phyloP scores from a whole-genome alignment of 1,140 invertebrate species.

The Chrysomallon squamiferum region DNA sequence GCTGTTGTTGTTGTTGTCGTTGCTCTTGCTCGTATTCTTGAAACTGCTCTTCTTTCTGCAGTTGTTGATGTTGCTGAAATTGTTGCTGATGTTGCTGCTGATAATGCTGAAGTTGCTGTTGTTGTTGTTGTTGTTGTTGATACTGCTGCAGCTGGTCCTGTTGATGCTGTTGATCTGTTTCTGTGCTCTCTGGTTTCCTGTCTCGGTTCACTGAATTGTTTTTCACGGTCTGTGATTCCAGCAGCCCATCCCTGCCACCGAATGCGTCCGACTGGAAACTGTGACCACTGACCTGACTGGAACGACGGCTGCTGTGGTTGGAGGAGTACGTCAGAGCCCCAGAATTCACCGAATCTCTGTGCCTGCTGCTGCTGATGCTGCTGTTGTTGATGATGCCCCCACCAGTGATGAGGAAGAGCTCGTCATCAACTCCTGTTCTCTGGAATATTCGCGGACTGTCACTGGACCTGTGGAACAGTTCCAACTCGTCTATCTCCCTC shows the following conservation, averaged over 20 bases:
- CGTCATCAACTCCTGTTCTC: constrained; percentile 34
- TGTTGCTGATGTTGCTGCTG: too few relatives aligned
- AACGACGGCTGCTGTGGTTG: constrained; percentile 3
- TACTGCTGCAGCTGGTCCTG: too few relatives aligned
- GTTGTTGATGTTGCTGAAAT: too few relatives aligned
- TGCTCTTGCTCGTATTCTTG: too few relatives aligned
- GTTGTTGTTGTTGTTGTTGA: too few relatives aligned
- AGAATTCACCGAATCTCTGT: not conserved
- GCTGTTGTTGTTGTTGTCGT: too few relatives aligned
- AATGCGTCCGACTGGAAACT: constrained; percentile 19
- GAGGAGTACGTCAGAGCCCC: not conserved
- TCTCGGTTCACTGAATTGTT: constrained; percentile 2
- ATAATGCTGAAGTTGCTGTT: too few relatives aligned
- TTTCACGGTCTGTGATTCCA: not conserved
- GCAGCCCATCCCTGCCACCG: not conserved
- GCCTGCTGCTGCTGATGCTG: not conserved
- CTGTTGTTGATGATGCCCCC: not conserved
- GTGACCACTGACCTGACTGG: constrained; percentile 18
- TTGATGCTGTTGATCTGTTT: too few relatives aligned
- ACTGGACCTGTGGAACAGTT: not conserved
- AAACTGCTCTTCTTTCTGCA: too few relatives aligned
- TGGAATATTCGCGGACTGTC: constrained; percentile 13
- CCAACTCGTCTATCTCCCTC: constrained; percentile 2
- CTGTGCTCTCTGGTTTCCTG: not conserved
- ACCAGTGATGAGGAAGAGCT: constrained; percentile 42